Conservation (phyloP, 2,113 vertebrate species). For the Odontophorus gujanensis region DNA sequence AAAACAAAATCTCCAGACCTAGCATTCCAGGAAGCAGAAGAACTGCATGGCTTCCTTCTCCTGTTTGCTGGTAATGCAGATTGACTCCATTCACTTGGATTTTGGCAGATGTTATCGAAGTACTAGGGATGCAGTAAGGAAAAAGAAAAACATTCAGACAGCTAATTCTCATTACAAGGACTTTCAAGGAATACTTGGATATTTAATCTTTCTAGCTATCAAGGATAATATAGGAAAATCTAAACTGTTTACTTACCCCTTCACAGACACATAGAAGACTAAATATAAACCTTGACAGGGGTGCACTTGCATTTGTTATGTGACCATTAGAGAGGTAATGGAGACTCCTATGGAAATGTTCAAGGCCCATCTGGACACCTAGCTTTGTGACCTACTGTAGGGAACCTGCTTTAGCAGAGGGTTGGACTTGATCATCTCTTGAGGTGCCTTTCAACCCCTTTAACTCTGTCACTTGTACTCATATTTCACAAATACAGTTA, state of each 20-base stretch:
- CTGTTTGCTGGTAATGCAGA: constrained; percentile 86
- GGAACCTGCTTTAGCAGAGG: too few relatives aligned
- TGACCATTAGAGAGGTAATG: not conserved
- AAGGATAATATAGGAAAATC: not conserved
- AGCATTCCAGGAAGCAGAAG: constrained; percentile 91
- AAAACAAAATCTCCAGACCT: constrained; percentile 76
- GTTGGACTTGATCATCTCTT: too few relatives aligned
- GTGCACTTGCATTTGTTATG: not conserved
- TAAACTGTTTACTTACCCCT: not conserved
- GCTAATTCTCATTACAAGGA: not conserved
- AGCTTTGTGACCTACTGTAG: too few relatives aligned
- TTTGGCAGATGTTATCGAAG: constrained; percentile 76
- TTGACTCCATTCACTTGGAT: constrained; percentile 86
- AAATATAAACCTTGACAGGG: not conserved
- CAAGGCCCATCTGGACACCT: too few relatives aligned
- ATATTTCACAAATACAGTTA: not conserved
- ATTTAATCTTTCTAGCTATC: not conserved
- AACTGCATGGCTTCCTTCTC: constrained; percentile 84
- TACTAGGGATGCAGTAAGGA: constrained; percentile 71
- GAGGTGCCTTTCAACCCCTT: too few relatives aligned
- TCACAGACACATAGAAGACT: not conserved
- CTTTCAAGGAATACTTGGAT: not conserved
- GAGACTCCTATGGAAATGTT: too few relatives aligned
- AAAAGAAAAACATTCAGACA: not conserved
- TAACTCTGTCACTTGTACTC: not conserved